These are phyloP conservation scores for Apodemia mormo DNA, from an alignment of 2,888 invertebrate species.

Conservation along the genomic window DNA sequence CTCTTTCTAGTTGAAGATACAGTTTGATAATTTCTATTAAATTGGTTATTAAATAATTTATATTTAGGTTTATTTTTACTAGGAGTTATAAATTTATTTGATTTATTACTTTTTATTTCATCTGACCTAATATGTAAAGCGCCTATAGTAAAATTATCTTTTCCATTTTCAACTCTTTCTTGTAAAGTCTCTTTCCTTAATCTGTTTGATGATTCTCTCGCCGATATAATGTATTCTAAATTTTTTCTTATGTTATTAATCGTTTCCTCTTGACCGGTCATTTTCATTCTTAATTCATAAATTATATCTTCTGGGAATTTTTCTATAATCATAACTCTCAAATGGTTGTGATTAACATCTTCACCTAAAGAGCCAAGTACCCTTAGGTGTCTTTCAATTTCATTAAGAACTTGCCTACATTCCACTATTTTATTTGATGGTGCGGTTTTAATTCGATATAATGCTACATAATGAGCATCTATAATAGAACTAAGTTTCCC, in stretches of 20 bases:
- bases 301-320: conserved; percentile 33
- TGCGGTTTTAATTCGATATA: conserved; percentile 30
- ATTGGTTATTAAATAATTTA: too few species aligned
- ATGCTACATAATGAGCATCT: conserved; percentile 37
- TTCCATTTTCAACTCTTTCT: conserved; percentile 3
- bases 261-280: conserved; percentile 24
- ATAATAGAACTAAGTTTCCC: conserved; percentile 27
- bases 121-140: too few species aligned
- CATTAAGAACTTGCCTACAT: conserved; percentile 30
- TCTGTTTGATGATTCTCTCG: conserved; percentile 26
- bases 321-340: conserved; percentile 30
- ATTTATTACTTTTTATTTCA: too few species aligned
- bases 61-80: too few species aligned
- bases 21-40: too few species aligned
- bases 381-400: conserved; percentile 38
- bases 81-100: too few species aligned
- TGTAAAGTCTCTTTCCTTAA: conserved; percentile 1
- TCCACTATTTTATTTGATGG: conserved; percentile 19
- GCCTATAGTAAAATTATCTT: conserved; percentile 21
- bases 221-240: conserved; percentile 31
- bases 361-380: conserved; percentile 39
- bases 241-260: conserved; percentile 27
- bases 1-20: too few species aligned
- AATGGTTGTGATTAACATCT: conserved; percentile 37
- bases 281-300: conserved; percentile 31